phyloP scores from a whole-genome alignment of 2,113 vertebrate species.

The Dasyornis broadbenti region DNA sequence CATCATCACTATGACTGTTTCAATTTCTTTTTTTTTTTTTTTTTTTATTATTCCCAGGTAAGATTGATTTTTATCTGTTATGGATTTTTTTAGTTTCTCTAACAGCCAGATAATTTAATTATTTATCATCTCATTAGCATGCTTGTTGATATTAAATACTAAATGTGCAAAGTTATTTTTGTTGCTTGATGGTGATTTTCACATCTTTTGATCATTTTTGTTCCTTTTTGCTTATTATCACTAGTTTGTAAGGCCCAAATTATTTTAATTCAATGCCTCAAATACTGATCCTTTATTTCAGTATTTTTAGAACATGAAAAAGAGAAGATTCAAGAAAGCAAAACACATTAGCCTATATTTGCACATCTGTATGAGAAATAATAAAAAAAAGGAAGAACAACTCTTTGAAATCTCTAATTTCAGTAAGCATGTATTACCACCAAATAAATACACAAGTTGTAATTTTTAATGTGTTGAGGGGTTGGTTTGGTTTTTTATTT shows the following conservation, averaged over 20 bases:
- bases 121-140: conserved; percentile 39
- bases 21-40: background rate
- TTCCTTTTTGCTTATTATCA: background rate
- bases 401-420: background rate
- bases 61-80: background rate
- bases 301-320: background rate
- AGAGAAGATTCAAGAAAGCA: background rate
- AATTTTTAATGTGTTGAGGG: background rate
- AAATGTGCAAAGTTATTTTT: background rate
- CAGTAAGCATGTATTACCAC: background rate
- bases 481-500: background rate
- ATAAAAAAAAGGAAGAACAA: background rate
- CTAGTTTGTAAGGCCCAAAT: background rate
- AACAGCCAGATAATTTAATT: conserved; percentile 32
- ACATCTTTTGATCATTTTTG: conserved; percentile 36
- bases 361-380: background rate
- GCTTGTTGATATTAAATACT: background rate
- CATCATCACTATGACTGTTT: background rate
- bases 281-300: background rate
- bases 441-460: background rate
- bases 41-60: background rate
- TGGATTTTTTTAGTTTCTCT: background rate
- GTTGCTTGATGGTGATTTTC: background rate
- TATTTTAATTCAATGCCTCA: conserved; percentile 36
- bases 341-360: background rate